phyloP scores from a whole-genome alignment of 2,888 invertebrate genomes.

The Lasioglossum pauxillum region DNA sequence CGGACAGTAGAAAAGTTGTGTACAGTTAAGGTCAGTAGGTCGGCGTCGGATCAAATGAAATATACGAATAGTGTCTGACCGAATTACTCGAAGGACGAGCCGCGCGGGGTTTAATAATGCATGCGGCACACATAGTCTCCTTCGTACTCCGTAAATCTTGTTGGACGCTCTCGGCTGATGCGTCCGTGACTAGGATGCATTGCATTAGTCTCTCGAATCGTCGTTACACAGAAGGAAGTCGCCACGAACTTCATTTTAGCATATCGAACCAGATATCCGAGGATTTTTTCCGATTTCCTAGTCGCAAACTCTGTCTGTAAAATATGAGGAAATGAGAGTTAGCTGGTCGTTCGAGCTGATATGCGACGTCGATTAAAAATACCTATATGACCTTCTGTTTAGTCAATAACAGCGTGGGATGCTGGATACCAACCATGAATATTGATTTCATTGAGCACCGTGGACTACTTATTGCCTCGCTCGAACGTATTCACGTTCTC shows the following conservation, averaged over 20 bases:
- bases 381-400: neutral
- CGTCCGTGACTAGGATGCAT: slow-evolving; percentile 32
- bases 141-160: slow-evolving; percentile 42
- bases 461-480: neutral
- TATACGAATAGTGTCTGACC: slow-evolving; percentile 62
- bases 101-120: slow-evolving; percentile 53
- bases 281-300: too few species aligned
- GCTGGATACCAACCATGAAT: slow-evolving; percentile 1
- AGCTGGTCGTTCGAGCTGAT: neutral
- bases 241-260: neutral
- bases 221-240: neutral
- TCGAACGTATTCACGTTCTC: neutral
- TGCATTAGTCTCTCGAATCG: neutral
- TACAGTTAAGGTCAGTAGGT: slow-evolving; percentile 71
- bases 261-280: too few species aligned
- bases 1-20: slow-evolving; percentile 54
- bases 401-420: slow-evolving; percentile 3
- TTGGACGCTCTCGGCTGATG: slow-evolving; percentile 23
- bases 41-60: slow-evolving; percentile 65
- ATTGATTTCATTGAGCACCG: neutral
- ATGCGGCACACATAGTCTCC: slow-evolving; percentile 53
- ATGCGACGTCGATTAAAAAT: neutral
- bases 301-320: too few species aligned
- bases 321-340: neutral
- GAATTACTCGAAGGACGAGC: slow-evolving; percentile 63